Evolutionary conservation across 2,797 vertebrate genomes (phyloP).

Genomic region (Dermochelys coriacea): DNA sequence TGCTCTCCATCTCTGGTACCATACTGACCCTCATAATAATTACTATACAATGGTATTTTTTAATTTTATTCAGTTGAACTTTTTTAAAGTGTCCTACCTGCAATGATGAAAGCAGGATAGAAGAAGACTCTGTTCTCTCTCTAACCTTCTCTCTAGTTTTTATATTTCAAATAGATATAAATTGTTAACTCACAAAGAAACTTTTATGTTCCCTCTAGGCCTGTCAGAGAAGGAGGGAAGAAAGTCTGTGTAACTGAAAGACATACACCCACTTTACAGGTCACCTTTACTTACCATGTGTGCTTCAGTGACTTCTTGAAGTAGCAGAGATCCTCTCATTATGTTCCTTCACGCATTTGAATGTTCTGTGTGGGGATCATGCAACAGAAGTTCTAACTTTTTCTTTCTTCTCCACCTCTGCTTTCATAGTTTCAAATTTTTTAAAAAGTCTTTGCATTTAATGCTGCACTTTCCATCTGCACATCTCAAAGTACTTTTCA

Average conservation of each 20-base stretch:
- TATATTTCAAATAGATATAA: neutral
- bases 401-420: neutral
- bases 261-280: slow-evolving; percentile 20
- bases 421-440: neutral
- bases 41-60: neutral
- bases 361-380: slow-evolving; percentile 1
- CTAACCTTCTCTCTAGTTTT: neutral
- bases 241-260: slow-evolving; percentile 12
- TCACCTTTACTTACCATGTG: neutral
- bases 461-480: neutral
- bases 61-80: neutral
- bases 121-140: neutral
- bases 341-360: slow-evolving; percentile 19
- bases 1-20: neutral
- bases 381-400: slow-evolving; percentile 24
- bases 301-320: neutral
- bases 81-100: neutral
- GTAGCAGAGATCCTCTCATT: slow-evolving; percentile 19
- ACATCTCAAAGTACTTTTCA: neutral
- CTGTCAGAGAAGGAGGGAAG: neutral
- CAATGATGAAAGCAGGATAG: neutral
- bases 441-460: neutral
- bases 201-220: neutral
- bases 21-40: neutral
- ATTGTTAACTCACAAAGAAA: neutral